These are phyloP conservation scores for Aphelocoma californica DNA, from an alignment of 2,797 vertebrate species.

Conservation along the genomic window DNA sequence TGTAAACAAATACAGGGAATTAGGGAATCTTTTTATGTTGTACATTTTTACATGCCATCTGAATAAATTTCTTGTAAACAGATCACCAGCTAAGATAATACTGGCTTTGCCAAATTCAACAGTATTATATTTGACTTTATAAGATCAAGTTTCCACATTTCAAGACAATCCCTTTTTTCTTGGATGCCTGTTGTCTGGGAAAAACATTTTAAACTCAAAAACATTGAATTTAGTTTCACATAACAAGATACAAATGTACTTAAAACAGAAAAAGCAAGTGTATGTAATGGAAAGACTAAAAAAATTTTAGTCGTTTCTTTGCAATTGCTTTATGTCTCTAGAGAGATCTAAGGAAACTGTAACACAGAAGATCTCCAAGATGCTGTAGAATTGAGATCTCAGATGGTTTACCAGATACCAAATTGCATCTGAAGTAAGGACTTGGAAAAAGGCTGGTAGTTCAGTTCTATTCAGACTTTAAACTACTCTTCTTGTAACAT, in stretches of 20 bases:
- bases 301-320: not conserved
- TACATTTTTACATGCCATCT: not conserved
- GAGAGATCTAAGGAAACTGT: not conserved
- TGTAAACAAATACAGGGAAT: not conserved
- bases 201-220: not conserved
- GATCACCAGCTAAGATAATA: slow-evolving; percentile 9
- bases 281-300: not conserved
- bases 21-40: not conserved
- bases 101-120: not conserved
- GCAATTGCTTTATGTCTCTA: not conserved
- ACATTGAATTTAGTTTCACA: not conserved
- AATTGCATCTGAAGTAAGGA: not conserved
- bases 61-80: not conserved
- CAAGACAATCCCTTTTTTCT: not conserved
- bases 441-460: not conserved
- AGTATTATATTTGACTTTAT: not conserved
- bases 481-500: not conserved
- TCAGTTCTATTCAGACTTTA: not conserved
- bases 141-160: not conserved
- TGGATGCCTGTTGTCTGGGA: not conserved
- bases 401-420: not conserved
- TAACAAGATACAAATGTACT: not conserved
- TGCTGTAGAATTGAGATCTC: not conserved
- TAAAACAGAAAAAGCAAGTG: not conserved
- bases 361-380: not conserved